Base-by-base conservation (phyloP, 2,888 invertebrate genomes). In the Boloria euphrosyne region DNA sequence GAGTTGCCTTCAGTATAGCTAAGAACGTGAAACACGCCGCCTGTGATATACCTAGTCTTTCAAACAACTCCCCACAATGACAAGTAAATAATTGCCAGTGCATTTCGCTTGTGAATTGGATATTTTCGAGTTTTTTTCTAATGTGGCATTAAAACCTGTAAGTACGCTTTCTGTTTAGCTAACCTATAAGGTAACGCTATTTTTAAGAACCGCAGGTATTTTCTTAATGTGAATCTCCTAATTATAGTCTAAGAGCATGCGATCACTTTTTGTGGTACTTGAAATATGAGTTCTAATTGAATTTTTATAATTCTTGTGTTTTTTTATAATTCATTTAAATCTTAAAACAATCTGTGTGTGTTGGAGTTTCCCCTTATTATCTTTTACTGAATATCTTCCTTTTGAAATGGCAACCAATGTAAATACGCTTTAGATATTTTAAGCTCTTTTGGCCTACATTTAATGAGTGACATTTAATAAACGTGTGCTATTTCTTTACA, bases 31-130 rank as follows among this genome's bases (percentile, higher is more conserved):
- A 71, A 73, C 71, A 78, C 81, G 78, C 74, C 74, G 80, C 83
- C 89, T 90, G 90, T 90, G 90, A 90, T 90, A 89, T 59, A 70
- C 79, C 89, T 90, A 89, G 90, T 89, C 74, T 83, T 80, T 38
- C 52, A 57, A 58, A 69, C 73, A 62, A 79, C 76, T 76, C 44
- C 50, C 71, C 58, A 85, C 83, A 78, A 89, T 90, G 90, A 85
- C 87, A 89, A 89, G 89, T 89, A 90, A 87, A 78, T 38, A 38
- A 38, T 76, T 70, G 78, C 47, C 49, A 71, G 71, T 72, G 71
- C 59, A 64, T 65, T 72, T 72, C 77, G 83, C 82, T 85, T 84
- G 84, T 84, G 86, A 85, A 75, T 83, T 85, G 82, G 84, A 85
- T 80, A 73, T 75, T 81, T 80, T 74, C 78, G 74, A 79, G 83